phyloP scores from a whole-genome alignment of 35 echinoderm and acorn worm genomes.

The Eucidaris tribuloides region DNA sequence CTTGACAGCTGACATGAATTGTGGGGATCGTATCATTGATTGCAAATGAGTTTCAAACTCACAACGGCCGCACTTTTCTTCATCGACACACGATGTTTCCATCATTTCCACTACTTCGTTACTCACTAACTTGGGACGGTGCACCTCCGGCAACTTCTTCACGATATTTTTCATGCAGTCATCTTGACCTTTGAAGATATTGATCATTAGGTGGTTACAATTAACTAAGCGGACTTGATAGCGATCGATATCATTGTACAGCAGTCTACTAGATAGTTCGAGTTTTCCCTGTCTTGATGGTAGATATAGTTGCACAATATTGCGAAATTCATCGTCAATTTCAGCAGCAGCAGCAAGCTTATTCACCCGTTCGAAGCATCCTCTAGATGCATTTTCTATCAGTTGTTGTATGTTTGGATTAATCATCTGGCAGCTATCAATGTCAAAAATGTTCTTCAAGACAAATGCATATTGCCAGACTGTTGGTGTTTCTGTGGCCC shows the following conservation, averaged over 20 bases:
- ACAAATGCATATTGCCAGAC: constrained; percentile 2
- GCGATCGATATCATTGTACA: not conserved
- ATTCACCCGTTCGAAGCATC: not conserved
- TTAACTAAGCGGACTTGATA: not conserved
- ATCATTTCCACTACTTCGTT: not conserved
- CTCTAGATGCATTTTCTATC: not conserved
- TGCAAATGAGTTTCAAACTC: constrained; percentile 12
- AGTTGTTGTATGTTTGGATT: not conserved
- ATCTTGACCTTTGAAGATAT: not conserved
- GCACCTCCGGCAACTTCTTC: not conserved
- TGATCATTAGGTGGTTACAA: not conserved
- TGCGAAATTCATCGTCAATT: not conserved
- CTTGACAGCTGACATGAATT: no score
- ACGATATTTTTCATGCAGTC: not conserved
- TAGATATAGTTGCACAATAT: not conserved
- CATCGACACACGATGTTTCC: not conserved
- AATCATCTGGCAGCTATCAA: not conserved
- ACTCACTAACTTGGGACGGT: not conserved
- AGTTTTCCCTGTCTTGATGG: not conserved
- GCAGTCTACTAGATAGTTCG: not conserved
- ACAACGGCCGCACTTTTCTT: not conserved
- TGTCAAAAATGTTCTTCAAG: not conserved
- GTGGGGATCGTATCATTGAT: no score
- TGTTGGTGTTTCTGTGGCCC: not conserved
- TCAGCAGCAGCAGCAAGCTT: not conserved